phyloP scores from a whole-genome alignment of 2,797 vertebrate species.

The Sebastolobus alascanus region DNA sequence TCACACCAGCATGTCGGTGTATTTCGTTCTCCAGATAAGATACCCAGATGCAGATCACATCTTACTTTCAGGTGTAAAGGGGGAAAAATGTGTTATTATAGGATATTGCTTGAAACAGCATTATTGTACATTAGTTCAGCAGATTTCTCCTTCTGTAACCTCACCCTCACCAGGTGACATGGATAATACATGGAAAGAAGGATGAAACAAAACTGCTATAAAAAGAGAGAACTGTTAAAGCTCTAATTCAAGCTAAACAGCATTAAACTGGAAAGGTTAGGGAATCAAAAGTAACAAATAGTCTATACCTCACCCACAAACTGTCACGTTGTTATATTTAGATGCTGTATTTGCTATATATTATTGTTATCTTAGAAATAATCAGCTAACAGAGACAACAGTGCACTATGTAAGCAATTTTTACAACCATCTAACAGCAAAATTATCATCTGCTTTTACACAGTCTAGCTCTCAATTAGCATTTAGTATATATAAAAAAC shows the following conservation, averaged over 20 bases:
- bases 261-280: not conserved
- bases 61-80: no score
- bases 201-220: not conserved
- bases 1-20: not conserved
- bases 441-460: not conserved
- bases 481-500: not conserved
- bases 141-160: not conserved
- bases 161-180: no score
- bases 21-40: not conserved
- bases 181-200: no score
- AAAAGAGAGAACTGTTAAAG: not conserved
- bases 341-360: not conserved
- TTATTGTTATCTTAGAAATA: not conserved
- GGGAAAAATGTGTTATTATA: not conserved
- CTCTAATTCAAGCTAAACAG: not conserved
- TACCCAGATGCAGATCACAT: not conserved
- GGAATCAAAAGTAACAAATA: no score
- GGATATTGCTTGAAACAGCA: not conserved
- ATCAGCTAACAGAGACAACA: not conserved
- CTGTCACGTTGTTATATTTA: not conserved
- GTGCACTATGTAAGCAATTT: no score
- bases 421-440: not conserved
- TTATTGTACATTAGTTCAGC: not conserved
- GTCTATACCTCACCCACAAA: not conserved
- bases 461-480: not conserved